Evolutionary conservation across 2,888 invertebrate genomes (phyloP).

Genomic region (Ectemnius cavifrons): DNA sequence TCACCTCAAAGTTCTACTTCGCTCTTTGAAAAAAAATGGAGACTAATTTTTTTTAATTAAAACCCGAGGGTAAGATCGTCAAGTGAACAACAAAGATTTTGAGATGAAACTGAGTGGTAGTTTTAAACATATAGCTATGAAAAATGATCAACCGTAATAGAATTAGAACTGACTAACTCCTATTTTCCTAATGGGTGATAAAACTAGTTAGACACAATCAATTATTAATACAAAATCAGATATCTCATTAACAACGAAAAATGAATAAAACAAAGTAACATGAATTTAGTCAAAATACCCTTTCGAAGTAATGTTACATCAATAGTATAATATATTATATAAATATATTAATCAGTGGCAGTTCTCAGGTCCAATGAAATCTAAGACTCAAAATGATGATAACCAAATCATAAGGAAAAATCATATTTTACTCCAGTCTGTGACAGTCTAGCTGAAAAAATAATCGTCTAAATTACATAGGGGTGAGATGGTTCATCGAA

Average conservation of each 20-base stretch:
- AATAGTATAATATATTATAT: slow-evolving; percentile 25
- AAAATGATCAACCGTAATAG: slow-evolving; percentile 70
- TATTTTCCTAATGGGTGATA: slow-evolving; percentile 71
- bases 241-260: slow-evolving; percentile 70
- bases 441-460: too few species aligned
- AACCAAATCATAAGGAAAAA: too few species aligned
- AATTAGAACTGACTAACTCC: slow-evolving; percentile 72
- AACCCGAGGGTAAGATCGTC: not conserved
- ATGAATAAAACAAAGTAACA: slow-evolving; percentile 66
- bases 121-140: slow-evolving; percentile 65
- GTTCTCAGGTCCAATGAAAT: slow-evolving; percentile 45
- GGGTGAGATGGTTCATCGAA: slow-evolving; percentile 31
- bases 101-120: slow-evolving; percentile 51
- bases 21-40: not conserved
- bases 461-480: too few species aligned
- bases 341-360: slow-evolving; percentile 38
- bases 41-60: not conserved
- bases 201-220: slow-evolving; percentile 72
- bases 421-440: too few species aligned
- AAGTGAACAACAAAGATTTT: not conserved
- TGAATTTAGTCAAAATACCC: slow-evolving; percentile 65
- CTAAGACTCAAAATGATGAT: not conserved
- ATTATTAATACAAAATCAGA: slow-evolving; percentile 72
- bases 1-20: not conserved
- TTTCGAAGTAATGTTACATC: slow-evolving; percentile 61